Base-by-base conservation (phyloP, 2,797 vertebrate genomes). In the Falco novaeseelandiae region DNA sequence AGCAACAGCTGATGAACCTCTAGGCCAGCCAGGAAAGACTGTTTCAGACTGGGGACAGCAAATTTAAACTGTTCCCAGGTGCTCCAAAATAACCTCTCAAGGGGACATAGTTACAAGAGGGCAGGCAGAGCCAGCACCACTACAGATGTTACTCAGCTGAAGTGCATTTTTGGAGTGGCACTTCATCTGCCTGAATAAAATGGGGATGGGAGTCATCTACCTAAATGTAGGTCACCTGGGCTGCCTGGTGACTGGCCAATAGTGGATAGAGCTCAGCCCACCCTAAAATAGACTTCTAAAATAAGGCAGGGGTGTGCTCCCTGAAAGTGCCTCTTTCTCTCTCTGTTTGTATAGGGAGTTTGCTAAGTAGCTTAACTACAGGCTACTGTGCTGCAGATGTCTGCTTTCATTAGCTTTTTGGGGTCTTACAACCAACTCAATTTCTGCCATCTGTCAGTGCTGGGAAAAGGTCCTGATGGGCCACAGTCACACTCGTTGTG, bases 371-470 rank as follows among this genome's bases (percentile, higher is more conserved):
- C 38, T 93, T 42, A 69, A 58, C 62, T 42, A 69, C 46, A 90
- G 66, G 54, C 3, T 71, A 42, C 57, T 27, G 38, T 40, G 77
- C 88, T 93, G 80, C 83, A 93, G 83, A 86, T 83, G 54, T 78
- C 92, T 81, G 69, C 76, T 72, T 91, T 86, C 55, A 61, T 82
- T 84, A 87, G 73, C 55, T 87, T 92, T 84, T 84, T 59, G 48
- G 62, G 71, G 30, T 89, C 83, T 87, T 77, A 57, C 0, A 1
- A 76, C 49, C 83, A 66, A 54, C 59, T 62, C 34, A 73, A 5
- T 82, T 87, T 83, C 71, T 92, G 40, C 87, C 74, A 78, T 81
- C 71, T 93, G 69, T 67, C 63, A 77, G 82, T 40, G 23, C 40
- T 83, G 84, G 63, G 55, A 93, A 77, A 91, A 66, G 67, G 44